Percentiles rank a stretch among this genome's conserved stretches.
These are phyloP conservation scores for Rhegmatorhina hoffmannsi DNA, from an alignment of 2,113 vertebrate genomes.

Conservation along the genomic window DNA sequence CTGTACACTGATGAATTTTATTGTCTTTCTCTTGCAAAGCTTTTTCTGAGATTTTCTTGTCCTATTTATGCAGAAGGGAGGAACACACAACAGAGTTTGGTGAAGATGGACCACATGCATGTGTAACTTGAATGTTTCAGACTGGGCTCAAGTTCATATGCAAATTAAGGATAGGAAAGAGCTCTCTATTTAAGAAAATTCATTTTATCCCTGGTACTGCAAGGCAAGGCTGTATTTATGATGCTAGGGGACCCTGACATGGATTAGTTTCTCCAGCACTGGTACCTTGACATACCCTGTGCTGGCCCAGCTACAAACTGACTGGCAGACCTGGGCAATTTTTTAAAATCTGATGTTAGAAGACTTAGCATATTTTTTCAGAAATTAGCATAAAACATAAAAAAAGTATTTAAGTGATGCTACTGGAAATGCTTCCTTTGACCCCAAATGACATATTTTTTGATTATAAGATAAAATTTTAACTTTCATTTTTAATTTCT, in stretches of 20 bases:
- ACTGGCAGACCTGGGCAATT: not conserved
- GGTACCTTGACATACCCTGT: not conserved
- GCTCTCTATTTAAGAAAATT: not conserved
- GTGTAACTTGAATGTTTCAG: not conserved
- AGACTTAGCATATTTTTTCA: not conserved
- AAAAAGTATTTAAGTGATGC: not conserved
- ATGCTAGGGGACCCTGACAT: not conserved
- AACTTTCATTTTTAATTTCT: not conserved
- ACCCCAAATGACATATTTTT: not conserved
- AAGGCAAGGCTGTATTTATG: not conserved
- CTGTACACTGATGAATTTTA: not conserved
- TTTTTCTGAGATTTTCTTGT: not conserved
- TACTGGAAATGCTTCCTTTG: not conserved
- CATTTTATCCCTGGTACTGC: not conserved
- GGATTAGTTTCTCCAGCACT: not conserved
- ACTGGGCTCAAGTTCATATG: not conserved
- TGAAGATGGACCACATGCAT: not conserved
- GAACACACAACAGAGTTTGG: accelerated
- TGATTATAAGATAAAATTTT: not conserved
- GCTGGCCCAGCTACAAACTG: not conserved
- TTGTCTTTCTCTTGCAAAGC: not conserved
- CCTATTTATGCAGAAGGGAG: not conserved
- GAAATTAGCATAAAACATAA: not conserved
- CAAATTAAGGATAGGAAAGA: not conserved
- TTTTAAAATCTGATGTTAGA: not conserved